These are phyloP conservation scores for Willisornis vidua DNA, from an alignment of 2,113 vertebrate species.

Conservation along the genomic window DNA sequence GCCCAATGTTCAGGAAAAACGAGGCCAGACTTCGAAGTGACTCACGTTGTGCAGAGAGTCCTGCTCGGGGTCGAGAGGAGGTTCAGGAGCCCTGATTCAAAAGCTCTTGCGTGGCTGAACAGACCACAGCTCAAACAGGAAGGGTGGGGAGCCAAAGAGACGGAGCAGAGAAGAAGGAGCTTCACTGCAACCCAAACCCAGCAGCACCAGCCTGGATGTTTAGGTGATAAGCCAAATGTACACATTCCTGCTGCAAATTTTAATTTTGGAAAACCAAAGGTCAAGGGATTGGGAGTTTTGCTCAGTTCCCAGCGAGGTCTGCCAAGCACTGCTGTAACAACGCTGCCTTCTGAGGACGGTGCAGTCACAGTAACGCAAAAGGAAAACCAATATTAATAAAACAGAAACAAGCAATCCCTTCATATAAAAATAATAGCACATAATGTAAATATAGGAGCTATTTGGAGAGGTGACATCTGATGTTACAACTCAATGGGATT, in stretches of 20 bases:
- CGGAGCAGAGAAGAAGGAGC: not conserved
- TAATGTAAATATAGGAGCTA: not conserved
- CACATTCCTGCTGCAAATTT: constrained; percentile 11
- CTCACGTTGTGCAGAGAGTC: not conserved
- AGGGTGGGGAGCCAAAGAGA: constrained; percentile 1
- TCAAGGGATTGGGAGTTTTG: constrained; percentile 44
- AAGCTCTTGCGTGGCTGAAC: not conserved
- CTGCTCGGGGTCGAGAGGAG: not conserved
- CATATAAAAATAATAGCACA: constrained; percentile 42
- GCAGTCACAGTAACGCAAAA: not conserved
- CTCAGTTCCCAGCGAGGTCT: not conserved
- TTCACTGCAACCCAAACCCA: not conserved
- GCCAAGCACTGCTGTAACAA: constrained; percentile 37
- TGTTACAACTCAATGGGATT: not conserved
- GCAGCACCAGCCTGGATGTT: not conserved
- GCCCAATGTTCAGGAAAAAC: not conserved
- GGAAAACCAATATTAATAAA: not conserved
- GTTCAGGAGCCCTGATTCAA: constrained; percentile 27
- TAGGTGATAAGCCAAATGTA: not conserved
- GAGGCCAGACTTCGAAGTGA: constrained; percentile 13
- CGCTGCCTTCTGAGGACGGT: not conserved
- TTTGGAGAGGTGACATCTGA: not conserved
- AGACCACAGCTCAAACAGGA: constrained; percentile 31
- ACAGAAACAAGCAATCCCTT: constrained; percentile 33
- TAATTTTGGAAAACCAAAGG: constrained; percentile 37